A percentile compares a stretch with the other conserved stretches of the same genome.
Evolutionary conservation across 2,113 vertebrate species (phyloP).

Genomic region (Syngnathus scovelli): DNA sequence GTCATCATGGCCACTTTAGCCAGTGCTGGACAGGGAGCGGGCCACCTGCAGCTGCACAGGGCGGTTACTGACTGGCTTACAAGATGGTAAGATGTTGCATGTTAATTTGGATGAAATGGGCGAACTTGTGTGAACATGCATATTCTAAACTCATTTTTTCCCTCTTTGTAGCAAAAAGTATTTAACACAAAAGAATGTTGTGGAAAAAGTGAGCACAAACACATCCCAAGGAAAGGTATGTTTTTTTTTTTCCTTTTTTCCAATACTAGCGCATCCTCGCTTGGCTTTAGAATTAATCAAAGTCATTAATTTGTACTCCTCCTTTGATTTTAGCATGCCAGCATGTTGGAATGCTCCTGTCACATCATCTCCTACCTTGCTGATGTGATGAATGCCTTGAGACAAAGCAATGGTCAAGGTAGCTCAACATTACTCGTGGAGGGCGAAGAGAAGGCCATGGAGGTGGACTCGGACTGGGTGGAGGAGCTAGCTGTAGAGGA

Average conservation of each 20-base stretch:
- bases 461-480: conserved; percentile 98
- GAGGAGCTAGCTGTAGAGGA: conserved; percentile 96
- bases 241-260: background rate
- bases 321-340: conserved; percentile 76
- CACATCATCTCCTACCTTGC: conserved; percentile 96
- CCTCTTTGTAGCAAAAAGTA: conserved; percentile 88
- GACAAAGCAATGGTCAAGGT: conserved; percentile 85
- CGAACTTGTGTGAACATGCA: background rate
- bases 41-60: conserved; percentile 91
- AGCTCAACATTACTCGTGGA: conserved; percentile 85
- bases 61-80: conserved; percentile 93
- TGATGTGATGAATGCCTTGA: conserved; percentile 91
- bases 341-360: conserved; percentile 90
- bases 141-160: background rate
- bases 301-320: background rate
- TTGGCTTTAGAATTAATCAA: background rate
- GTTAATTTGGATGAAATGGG: background rate
- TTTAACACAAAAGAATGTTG: conserved; percentile 96
- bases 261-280: background rate
- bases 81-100: conserved; percentile 81
- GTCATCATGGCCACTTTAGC: conserved; percentile 96
- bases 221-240: conserved; percentile 94
- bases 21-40: conserved; percentile 91
- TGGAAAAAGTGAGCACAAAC: conserved; percentile 94
- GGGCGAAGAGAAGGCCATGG: conserved; percentile 91